Evolutionary conservation across 2,888 invertebrate genomes (phyloP), one percentile per base, ranked within the genome.

Genomic region (Athetis lepigone): DNA sequence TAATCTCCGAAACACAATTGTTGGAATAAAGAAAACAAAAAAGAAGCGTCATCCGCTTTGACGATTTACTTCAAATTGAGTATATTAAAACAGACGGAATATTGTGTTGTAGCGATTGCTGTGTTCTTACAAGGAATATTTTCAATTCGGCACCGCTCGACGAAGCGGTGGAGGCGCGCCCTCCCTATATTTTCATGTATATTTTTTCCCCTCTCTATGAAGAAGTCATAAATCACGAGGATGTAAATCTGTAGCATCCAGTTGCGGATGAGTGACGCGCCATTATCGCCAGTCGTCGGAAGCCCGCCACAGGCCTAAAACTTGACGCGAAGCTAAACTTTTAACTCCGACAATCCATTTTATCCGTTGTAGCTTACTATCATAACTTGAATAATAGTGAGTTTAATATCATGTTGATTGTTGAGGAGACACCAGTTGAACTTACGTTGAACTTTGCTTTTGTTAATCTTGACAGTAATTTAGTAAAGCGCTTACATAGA

Each of bases 211-310:
- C 92, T 92, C 91, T 93, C 87, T 90, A 94, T 94, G 92, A 94
- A 94, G 93, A 91, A 92, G 92, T 91, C 93, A 93, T 95, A 94
- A 94, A 95, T 95, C 94, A 94, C 89, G 79, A 79, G 91, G 88
- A 94, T 94, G 94, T 94, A 95, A 94, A 94, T 95, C 94, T 94
- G 93, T 91, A 93, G 88, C 92, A 92, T 91, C 92, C 92, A 92
- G 89, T 86, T 87, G 85, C 88, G 91, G 91, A 88, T 94, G 95
- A 95, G 90, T 95, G 94, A 94, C 94, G 90, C 88, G 86, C 94
- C 94, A 94, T 95, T 95, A 95, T 93, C 93, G 89, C 89, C 79
- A 82, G 80, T 77, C 83, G 84, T 80, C 78, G 80, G 78, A 79
- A 77, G 69, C 69, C 66, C 64, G 79, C 72, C 80, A 77, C 84